phyloP scores from a whole-genome alignment of 1,140 invertebrate genomes.

The Drosophila tristis region DNA sequence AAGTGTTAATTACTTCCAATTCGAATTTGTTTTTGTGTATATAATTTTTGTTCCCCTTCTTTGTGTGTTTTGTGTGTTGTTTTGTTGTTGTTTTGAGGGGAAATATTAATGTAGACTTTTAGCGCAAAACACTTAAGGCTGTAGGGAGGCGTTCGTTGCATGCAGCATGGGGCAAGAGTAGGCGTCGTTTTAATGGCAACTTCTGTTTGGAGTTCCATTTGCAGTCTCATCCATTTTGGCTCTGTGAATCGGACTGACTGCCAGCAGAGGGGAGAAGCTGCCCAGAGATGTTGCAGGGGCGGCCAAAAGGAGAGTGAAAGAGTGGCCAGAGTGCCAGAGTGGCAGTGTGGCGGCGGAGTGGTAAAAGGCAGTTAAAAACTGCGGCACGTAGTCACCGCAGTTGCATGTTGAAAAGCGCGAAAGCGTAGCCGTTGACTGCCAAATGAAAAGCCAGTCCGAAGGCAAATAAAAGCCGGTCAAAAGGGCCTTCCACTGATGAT shows the following conservation, averaged over 20 bases:
- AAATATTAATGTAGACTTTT: slow-evolving; percentile 35
- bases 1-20: slow-evolving; percentile 79
- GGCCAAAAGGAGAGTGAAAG: slow-evolving; percentile 5
- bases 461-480: slow-evolving; percentile 64
- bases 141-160: too few species aligned
- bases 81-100: background rate
- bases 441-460: slow-evolving; percentile 62
- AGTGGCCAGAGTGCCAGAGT: background rate
- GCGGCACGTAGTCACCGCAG: slow-evolving; percentile 63
- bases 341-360: slow-evolving; percentile 13
- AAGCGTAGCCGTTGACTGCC: slow-evolving; percentile 66
- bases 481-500: slow-evolving; percentile 17
- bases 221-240: slow-evolving; percentile 1
- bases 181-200: slow-evolving; percentile 15
- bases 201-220: slow-evolving; percentile 22
- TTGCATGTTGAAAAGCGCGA: slow-evolving; percentile 64
- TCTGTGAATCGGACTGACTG: background rate
- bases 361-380: slow-evolving; percentile 74
- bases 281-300: slow-evolving; percentile 30
- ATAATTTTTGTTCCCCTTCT: slow-evolving; percentile 43
- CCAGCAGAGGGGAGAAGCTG: background rate
- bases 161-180: slow-evolving; percentile 8
- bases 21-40: slow-evolving; percentile 70
- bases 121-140: slow-evolving; percentile 33
- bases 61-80: slow-evolving; percentile 13